Base-by-base conservation (phyloP, 1,140 invertebrate genomes). In the Linepithema humile region DNA sequence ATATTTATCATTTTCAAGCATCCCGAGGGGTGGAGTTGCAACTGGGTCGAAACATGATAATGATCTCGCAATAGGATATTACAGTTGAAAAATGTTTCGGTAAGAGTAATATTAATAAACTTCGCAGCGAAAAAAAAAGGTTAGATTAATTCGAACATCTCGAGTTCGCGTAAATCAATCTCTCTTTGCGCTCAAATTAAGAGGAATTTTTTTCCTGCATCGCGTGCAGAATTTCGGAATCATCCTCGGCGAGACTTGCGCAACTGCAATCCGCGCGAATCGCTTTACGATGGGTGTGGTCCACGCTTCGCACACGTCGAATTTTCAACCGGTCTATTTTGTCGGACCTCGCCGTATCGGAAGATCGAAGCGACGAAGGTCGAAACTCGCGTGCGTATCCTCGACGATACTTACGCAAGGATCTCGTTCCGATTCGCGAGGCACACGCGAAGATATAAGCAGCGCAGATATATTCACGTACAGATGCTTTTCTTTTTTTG, bases 1-100 rank as follows among this genome's bases (percentile, higher is more conserved):
- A 80, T 70, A 80, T 78, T 67, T 69, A 64, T 75, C 40, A 10
- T 20, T 80, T 69, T 69, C 48, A 77, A 35, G 40, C 38, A 45
- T 64, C 62, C 69, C 62, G 45, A 3, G 23, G 2, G 12, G n/a
- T n/a, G n/a, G 6, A 23, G 10, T n/a, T 59, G 55, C 26, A 23
- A 55, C 35, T n/a, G 40, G 23, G 10, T 20, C 23, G 75, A 55
- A 80, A 70, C n/a, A 23, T 80, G 67, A 77, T 35, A 78, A 69
- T 26, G 38, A 17, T 29, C 45, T 55, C 35, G 35, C 23, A 32
- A 9, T 26, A 23, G 53, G 53, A 10, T 26, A 12, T 57, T 29
- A 57, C n/a, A 55, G 43, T 45, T 20, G 3, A n/a, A n/a, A n/a
- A n/a, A n/a, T n/a, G n/a, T n/a, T n/a, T n/a, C n/a, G n/a, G n/a